Conservation (phyloP, 2,888 invertebrate species). For the Zygaena filipendulae region DNA sequence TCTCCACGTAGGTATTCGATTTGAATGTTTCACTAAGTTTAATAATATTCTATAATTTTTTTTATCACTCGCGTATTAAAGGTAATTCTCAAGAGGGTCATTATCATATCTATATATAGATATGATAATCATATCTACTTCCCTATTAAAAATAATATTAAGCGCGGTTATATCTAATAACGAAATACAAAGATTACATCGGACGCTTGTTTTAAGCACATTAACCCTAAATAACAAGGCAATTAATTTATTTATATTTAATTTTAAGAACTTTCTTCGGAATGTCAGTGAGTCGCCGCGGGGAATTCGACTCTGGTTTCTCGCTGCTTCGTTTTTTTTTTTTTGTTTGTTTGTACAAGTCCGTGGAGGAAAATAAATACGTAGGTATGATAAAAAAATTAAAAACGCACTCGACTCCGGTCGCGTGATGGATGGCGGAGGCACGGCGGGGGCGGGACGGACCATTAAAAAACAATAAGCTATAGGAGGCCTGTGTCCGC, state of each 20-base stretch:
- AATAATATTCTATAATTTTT: too few species aligned
- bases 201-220: conserved; percentile 12
- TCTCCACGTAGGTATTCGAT: too few species aligned
- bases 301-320: conserved; percentile 33
- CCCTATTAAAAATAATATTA: too few species aligned
- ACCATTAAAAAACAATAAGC: conserved; percentile 65
- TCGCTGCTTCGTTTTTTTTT: too few species aligned
- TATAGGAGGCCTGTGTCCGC: conserved; percentile 46
- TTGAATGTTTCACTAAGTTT: too few species aligned
- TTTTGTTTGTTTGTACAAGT: conserved; percentile 42
- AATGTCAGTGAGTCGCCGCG: conserved; percentile 48
- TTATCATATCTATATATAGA: too few species aligned
- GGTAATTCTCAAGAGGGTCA: too few species aligned
- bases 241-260: conserved; percentile 60
- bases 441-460: conserved; percentile 45
- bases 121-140: too few species aligned
- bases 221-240: conserved; percentile 30
- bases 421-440: conserved; percentile 51
- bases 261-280: conserved; percentile 44
- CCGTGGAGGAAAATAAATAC: conserved; percentile 24
- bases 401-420: conserved; percentile 21
- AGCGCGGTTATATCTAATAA: too few species aligned
- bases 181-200: too few species aligned
- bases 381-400: too few species aligned
- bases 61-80: too few species aligned